Conservation (phyloP, 2,888 invertebrate species). For the Ormyrus nitidulus region DNA sequence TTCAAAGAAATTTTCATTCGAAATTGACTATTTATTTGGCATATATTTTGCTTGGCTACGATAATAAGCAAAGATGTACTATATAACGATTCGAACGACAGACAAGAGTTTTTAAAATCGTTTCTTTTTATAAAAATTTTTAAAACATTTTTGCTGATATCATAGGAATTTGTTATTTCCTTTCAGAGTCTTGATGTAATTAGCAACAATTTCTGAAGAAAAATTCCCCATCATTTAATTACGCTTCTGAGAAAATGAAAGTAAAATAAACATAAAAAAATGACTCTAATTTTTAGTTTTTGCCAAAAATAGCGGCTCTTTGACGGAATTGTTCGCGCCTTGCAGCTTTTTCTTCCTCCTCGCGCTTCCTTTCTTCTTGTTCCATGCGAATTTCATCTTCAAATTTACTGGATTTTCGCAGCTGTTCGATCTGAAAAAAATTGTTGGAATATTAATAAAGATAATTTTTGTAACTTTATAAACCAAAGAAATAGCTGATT, state of each 20-base stretch:
- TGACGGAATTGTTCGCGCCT: constrained; percentile 91
- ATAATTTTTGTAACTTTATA: neutral
- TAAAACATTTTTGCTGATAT: no score
- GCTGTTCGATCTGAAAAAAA: constrained; percentile 84
- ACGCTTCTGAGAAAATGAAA: no score
- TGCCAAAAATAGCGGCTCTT: constrained; percentile 90
- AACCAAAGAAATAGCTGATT: neutral
- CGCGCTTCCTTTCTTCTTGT: constrained; percentile 90
- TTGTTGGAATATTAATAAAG: constrained; percentile 10
- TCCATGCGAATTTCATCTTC: constrained; percentile 94
- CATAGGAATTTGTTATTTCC: no score
- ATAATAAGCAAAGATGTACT: neutral
- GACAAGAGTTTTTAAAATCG: no score
- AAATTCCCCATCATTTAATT: no score
- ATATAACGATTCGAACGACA: no score
- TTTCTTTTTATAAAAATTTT: no score
- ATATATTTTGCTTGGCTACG: constrained; percentile 2
- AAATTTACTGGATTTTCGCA: constrained; percentile 89
- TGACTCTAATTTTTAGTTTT: constrained; percentile 59
- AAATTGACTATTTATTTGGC: neutral
- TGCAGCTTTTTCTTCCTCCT: constrained; percentile 89
- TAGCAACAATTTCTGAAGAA: no score
- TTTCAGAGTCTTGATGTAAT: no score
- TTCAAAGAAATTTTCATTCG: neutral
- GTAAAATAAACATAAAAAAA: no score